A percentile compares a stretch with the other conserved stretches of the same genome.
These are phyloP conservation scores for Echinarachnius parma DNA, from an alignment of 53 echinoderm and acorn worm species.

Conservation along the genomic window DNA sequence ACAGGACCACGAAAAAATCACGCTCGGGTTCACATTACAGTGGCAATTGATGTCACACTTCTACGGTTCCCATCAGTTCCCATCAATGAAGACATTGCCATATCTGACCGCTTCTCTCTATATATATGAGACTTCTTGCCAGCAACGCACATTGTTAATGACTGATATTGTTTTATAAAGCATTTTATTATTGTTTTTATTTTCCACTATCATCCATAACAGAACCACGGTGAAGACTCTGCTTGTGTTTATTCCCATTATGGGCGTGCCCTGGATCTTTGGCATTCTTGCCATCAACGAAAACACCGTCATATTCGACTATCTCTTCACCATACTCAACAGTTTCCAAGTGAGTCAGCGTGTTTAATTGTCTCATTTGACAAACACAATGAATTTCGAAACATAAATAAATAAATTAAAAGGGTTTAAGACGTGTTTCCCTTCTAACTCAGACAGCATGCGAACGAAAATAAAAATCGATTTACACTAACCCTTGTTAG, in stretches of 20 bases:
- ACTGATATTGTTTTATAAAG: too few species aligned
- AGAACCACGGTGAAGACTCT: constrained; percentile 46
- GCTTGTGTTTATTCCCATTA: constrained; percentile 43
- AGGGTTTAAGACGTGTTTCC: background rate
- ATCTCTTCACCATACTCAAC: constrained; percentile 49
- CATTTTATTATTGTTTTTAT: too few species aligned
- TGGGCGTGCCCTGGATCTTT: constrained; percentile 54
- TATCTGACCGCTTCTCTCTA: too few species aligned
- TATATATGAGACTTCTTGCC: too few species aligned
- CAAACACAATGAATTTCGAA: background rate
- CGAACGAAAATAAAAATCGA: background rate
- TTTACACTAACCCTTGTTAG: too few species aligned
- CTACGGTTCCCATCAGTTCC: too few species aligned
- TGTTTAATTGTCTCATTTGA: background rate
- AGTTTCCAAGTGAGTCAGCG: constrained; percentile 46
- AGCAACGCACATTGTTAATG: too few species aligned
- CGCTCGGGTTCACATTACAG: too few species aligned
- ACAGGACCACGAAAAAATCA: too few species aligned
- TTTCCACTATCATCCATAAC: background rate
- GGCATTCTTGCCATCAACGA: constrained; percentile 40
- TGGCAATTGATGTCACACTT: too few species aligned
- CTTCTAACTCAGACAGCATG: background rate
- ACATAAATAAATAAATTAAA: background rate
- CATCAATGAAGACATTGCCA: too few species aligned
- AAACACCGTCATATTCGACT: constrained; percentile 49